phyloP scores from a whole-genome alignment of 2,113 vertebrate species.

The Trogon melanurus region DNA sequence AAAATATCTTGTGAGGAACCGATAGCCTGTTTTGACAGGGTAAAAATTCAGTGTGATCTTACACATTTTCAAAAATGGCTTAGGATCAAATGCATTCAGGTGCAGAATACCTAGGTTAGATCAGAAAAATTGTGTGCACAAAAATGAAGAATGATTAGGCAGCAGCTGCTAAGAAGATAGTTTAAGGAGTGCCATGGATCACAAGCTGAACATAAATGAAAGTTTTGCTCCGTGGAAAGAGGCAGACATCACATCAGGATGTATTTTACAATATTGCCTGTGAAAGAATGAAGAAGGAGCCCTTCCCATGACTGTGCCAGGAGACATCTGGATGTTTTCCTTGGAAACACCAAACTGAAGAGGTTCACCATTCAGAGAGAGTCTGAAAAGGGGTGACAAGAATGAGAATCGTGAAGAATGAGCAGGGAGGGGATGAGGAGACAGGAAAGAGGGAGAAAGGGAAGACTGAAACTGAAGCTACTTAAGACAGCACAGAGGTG shows the following conservation, averaged over 20 bases:
- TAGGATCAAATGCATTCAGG: not conserved
- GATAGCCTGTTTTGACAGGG: not conserved
- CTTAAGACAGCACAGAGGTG: fast-evolving
- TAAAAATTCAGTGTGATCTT: not conserved
- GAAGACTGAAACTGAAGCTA: not conserved
- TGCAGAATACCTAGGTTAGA: not conserved
- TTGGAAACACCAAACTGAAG: not conserved
- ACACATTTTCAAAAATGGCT: not conserved
- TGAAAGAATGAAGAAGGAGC: not conserved
- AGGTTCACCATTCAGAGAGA: not conserved
- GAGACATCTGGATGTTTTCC: not conserved
- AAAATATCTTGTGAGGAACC: not conserved
- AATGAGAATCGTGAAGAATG: not conserved
- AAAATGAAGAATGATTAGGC: not conserved
- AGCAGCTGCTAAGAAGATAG: not conserved
- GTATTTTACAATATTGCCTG: not conserved
- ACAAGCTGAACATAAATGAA: not conserved
- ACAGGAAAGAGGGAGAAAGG: not conserved
- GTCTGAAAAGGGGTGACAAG: not conserved
- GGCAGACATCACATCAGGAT: not conserved
- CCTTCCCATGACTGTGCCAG: not conserved
- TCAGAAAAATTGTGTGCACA: not conserved
- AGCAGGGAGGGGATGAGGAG: not conserved
- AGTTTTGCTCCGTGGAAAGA: not conserved
- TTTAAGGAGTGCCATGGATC: not conserved